Conservation (phyloP, 1,140 invertebrate genomes). For the Stegodyphus mimosarum region DNA sequence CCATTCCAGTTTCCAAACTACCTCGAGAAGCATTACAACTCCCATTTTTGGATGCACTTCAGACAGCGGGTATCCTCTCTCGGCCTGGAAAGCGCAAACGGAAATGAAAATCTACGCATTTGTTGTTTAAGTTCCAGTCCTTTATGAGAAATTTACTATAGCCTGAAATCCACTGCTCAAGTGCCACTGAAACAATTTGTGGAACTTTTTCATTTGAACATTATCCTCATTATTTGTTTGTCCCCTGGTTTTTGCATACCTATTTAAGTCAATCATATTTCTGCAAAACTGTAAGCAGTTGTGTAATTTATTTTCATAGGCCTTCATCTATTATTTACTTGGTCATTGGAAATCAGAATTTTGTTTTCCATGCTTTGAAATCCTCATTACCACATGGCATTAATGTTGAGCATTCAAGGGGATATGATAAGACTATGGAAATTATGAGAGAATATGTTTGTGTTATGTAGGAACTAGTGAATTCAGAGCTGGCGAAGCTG, state of each 20-base stretch:
- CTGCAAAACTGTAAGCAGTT: background rate
- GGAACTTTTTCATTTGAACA: slow-evolving; percentile 8
- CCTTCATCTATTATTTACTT: background rate
- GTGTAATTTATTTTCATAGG: slow-evolving; percentile 36
- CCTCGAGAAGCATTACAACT: slow-evolving; percentile 60
- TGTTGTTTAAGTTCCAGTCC: background rate
- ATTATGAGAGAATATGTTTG: background rate
- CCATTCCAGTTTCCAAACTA: slow-evolving; percentile 65
- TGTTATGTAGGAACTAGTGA: background rate
- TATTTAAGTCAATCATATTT: slow-evolving; percentile 16
- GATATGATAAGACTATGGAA: no score
- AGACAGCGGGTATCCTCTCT: slow-evolving; percentile 21
- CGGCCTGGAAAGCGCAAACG: slow-evolving; percentile 41
- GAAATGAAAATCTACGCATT: slow-evolving; percentile 22
- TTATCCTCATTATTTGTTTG: slow-evolving; percentile 16
- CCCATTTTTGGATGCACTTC: slow-evolving; percentile 10
- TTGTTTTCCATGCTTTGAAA: background rate
- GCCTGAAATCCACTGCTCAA: slow-evolving; percentile 15
- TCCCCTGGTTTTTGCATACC: background rate
- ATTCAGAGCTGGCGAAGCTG: background rate
- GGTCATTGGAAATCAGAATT: background rate
- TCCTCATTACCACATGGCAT: background rate
- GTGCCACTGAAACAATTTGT: slow-evolving; percentile 19
- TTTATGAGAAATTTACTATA: background rate
- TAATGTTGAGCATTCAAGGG: no score